Evolutionary conservation across 2,888 invertebrate genomes (phyloP).

Genomic region (Drosophila macrothrix): DNA sequence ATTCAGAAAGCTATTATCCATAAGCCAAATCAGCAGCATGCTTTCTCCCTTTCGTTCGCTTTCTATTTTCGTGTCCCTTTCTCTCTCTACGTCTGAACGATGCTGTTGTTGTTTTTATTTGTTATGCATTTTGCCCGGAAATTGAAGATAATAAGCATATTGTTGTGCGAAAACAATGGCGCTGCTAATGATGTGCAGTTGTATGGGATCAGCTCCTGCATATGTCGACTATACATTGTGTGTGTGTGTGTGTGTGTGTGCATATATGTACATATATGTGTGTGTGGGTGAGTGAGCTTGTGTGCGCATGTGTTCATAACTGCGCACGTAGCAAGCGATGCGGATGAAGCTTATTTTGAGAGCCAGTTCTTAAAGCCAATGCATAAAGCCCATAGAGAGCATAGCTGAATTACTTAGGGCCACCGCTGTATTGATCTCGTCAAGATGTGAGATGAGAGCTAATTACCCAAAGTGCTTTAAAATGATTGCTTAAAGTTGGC

Average conservation of each 20-base stretch:
- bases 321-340: conserved; percentile 39
- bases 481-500: neutral
- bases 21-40: conserved; percentile 46
- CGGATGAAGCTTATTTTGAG: conserved; percentile 36
- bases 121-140: conserved; percentile 80
- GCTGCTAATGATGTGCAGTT: conserved; percentile 78
- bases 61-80: neutral
- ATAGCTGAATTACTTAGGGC: neutral
- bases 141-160: conserved; percentile 82
- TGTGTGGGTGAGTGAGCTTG: neutral
- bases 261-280: neutral
- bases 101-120: conserved; percentile 74
- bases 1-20: conserved; percentile 38
- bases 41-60: neutral
- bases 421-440: conserved; percentile 11
- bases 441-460: neutral
- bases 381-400: neutral
- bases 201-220: conserved; percentile 53
- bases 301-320: conserved; percentile 27
- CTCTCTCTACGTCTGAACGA: neutral
- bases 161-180: conserved; percentile 80
- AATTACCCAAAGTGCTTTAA: neutral
- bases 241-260: neutral
- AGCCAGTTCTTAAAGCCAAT: conserved; percentile 36
- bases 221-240: conserved; percentile 10